Conservation (phyloP, 2,888 invertebrate genomes). For the Drosophila flavopinicola region DNA sequence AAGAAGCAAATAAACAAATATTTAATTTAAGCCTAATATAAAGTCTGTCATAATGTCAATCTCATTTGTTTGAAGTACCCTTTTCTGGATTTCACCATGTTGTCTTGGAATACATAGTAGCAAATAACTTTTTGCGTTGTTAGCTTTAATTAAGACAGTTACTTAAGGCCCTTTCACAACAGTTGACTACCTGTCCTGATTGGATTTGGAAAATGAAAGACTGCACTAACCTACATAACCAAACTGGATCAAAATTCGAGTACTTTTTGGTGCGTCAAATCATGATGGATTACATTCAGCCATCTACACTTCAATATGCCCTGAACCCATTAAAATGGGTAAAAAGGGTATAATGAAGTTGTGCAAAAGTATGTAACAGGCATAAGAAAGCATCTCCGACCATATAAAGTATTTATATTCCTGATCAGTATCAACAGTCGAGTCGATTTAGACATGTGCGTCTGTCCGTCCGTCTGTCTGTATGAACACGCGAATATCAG, state of each 20-base stretch:
- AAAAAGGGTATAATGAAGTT: too few relatives aligned
- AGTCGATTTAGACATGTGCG: too few relatives aligned
- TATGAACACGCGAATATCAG: too few relatives aligned
- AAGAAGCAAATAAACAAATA: conserved; percentile 47
- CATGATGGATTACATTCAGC: background rate
- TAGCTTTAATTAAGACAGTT: conserved; percentile 35
- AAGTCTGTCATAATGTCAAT: conserved; percentile 23
- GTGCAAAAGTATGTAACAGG: too few relatives aligned
- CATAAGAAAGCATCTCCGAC: too few relatives aligned
- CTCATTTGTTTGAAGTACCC: too few relatives aligned
- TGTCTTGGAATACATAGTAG: background rate
- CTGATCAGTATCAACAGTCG: too few relatives aligned
- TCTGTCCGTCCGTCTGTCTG: too few relatives aligned
- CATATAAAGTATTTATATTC: too few relatives aligned
- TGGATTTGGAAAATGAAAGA: background rate
- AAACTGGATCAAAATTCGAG: background rate
- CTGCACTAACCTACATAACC: background rate
- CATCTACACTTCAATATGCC: background rate
- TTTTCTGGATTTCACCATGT: background rate
- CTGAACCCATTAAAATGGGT: too few relatives aligned
- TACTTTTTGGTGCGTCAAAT: background rate
- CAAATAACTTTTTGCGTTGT: conserved; percentile 8
- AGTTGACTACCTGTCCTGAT: background rate
- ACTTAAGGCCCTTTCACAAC: background rate
- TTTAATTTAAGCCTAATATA: conserved; percentile 60